Conservation (phyloP, 2,797 vertebrate genomes). For the Chaetophractus vellerosus region DNA sequence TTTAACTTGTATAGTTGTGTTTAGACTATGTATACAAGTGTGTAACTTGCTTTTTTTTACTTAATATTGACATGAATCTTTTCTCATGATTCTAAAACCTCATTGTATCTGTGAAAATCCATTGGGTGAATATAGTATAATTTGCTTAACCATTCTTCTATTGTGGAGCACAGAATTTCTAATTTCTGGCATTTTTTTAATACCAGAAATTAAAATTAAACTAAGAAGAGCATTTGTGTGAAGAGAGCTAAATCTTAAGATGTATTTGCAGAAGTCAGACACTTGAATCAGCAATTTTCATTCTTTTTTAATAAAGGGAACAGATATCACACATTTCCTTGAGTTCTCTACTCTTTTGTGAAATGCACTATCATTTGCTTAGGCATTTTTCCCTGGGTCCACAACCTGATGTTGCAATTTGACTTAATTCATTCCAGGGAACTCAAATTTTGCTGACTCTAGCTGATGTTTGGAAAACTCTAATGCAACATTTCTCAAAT, state of each 20-base stretch:
- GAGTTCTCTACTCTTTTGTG: neutral
- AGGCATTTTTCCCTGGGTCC: neutral
- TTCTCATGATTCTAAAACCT: too few species aligned
- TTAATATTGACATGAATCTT: neutral
- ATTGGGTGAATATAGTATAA: neutral
- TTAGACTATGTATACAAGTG: neutral
- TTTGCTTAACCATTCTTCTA: neutral
- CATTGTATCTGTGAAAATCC: neutral
- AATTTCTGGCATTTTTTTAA: neutral
- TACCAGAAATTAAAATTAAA: slow-evolving; percentile 36
- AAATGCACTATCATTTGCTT: neutral
- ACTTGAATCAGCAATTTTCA: neutral
- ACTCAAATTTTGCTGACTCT: neutral
- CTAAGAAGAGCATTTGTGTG: neutral
- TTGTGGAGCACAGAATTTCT: neutral
- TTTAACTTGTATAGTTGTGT: neutral
- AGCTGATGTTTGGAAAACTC: neutral
- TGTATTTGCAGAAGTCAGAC: neutral
- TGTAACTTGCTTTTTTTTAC: neutral
- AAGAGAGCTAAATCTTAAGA: neutral
- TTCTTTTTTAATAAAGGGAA: neutral
- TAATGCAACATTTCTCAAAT: neutral
- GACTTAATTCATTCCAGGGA: neutral
- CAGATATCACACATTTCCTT: neutral
- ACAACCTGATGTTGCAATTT: neutral